Percentiles rank a stretch among this genome's conserved stretches.
These are phyloP conservation scores for Pollachius pollachius DNA, from an alignment of 2,113 vertebrate genomes.

Conservation along the genomic window DNA sequence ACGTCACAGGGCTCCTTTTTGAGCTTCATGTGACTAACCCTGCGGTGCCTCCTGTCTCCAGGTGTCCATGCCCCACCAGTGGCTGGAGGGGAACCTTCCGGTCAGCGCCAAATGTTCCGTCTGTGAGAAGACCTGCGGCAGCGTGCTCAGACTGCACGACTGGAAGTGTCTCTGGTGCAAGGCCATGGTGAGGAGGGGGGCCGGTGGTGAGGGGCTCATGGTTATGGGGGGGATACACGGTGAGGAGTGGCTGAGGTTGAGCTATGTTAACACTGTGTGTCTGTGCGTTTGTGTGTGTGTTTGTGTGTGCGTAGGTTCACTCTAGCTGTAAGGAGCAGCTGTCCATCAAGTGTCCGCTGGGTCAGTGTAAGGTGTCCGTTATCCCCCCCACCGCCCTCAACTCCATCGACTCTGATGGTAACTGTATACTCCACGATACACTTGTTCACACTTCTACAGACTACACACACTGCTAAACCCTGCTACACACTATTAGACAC, in stretches of 20 bases:
- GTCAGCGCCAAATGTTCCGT: slow-evolving; percentile 93
- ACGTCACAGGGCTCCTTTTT: too few relatives aligned
- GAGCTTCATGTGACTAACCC: too few relatives aligned
- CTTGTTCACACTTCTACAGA: not conserved
- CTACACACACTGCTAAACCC: too few relatives aligned
- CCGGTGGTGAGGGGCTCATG: too few relatives aligned
- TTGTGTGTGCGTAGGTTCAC: slow-evolving; percentile 79
- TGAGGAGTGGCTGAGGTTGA: too few relatives aligned
- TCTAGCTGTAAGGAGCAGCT: slow-evolving; percentile 87
- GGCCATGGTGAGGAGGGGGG: slow-evolving; percentile 82
- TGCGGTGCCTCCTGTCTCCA: slow-evolving; percentile 41
- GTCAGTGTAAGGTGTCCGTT: slow-evolving; percentile 95
- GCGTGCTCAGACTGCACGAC: slow-evolving; percentile 92
- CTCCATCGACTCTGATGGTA: slow-evolving; percentile 98
- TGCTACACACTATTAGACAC: too few relatives aligned
- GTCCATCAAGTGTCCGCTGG: slow-evolving; percentile 90
- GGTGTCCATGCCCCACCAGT: slow-evolving; percentile 98
- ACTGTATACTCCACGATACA: slow-evolving; percentile 29
- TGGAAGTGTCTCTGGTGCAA: slow-evolving; percentile 98
- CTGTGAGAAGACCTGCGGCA: slow-evolving; percentile 96
- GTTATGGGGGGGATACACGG: too few relatives aligned
- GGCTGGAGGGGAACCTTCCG: slow-evolving; percentile 94
- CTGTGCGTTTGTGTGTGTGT: too few relatives aligned
- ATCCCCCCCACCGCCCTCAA: slow-evolving; percentile 96
- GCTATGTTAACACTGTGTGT: too few relatives aligned